Evolutionary conservation across 2,797 vertebrate genomes (phyloP), one percentile per base, ranked within the genome.

Genomic region (Anas acuta): DNA sequence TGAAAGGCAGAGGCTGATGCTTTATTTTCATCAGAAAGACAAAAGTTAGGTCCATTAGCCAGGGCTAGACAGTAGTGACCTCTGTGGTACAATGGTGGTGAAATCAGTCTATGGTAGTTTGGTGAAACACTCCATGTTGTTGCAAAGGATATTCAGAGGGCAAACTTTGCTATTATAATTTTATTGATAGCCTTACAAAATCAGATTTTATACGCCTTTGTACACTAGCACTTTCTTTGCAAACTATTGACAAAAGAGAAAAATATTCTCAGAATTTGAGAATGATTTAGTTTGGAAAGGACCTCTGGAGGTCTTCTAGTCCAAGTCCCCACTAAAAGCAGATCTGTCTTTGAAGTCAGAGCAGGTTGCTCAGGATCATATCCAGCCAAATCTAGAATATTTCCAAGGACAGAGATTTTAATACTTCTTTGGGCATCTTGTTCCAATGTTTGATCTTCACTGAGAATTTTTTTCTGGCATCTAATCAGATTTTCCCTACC

Each of bases 191-290:
- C 25, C 47, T 73, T 66, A 33, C 60, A 81, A 79, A 64, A 16
- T 26, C 30, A 35, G 17, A 56, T 83, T 85, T 91, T 80, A 73
- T 73, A 84, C 67, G 39, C 23, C 22, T 88, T 70, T 67, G 22
- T 64, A 57, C 1, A 2, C 8, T 67, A 84, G 67, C 43, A 86
- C 11, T 88, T 87, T 37, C 57, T 84, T 91, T 25, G 32, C 19
- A 64, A 90, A 41, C 47, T 87, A 65, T 23, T 76, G 77, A 76
- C 56, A 79, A 60, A 91, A 76, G n/a, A 84, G 35, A 17, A 79
- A 32, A 93, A 95, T 67, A 87, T 92, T 92, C 64, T 90, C 77
- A 90, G 88, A 93, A 64, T 91, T 43, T 88, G 66, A 93, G 80
- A 88, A 84, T 9, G 7, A 90, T 89, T 95, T 93, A 67, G 32